Conservation (phyloP, 2,888 invertebrate species). For the Acrobasis repandana region DNA sequence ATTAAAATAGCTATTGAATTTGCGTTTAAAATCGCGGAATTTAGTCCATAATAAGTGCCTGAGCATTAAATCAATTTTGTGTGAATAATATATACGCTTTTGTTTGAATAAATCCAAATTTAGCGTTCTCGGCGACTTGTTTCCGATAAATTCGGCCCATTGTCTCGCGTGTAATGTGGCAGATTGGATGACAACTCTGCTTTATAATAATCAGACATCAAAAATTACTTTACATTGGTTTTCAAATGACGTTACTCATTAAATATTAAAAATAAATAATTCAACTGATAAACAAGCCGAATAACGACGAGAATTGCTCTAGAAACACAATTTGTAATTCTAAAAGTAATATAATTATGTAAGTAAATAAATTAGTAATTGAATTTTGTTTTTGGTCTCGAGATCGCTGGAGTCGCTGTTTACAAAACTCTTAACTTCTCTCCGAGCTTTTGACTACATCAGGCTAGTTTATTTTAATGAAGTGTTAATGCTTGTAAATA, state of each 20-base stretch:
- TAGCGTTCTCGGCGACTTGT: constrained; percentile 32
- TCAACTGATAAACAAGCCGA: not conserved
- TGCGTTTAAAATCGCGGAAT: constrained; percentile 7
- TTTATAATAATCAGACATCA: not conserved
- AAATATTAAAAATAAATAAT: not conserved
- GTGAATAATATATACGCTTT: constrained; percentile 29
- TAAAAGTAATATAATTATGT: constrained; percentile 4
- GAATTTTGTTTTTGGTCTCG: constrained; percentile 24
- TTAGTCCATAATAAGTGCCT: constrained; percentile 5
- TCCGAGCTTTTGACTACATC: constrained; percentile 11
- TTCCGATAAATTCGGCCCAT: constrained; percentile 38
- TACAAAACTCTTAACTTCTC: constrained; percentile 25
- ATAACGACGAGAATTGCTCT: not conserved
- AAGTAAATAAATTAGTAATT: constrained; percentile 15
- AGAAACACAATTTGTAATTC: not conserved
- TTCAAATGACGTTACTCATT: too few relatives aligned
- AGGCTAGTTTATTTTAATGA: constrained; percentile 4
- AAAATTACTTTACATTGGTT: not conserved
- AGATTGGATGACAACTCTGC: not conserved
- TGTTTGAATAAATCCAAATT: constrained; percentile 33
- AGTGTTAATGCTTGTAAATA: constrained; percentile 3
- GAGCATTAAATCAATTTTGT: constrained; percentile 25
- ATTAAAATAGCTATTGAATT: constrained; percentile 17
- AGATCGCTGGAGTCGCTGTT: constrained; percentile 24
- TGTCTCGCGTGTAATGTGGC: constrained; percentile 32